phyloP scores from a whole-genome alignment of 2,888 invertebrate genomes.

The Deilephila elpenor region DNA sequence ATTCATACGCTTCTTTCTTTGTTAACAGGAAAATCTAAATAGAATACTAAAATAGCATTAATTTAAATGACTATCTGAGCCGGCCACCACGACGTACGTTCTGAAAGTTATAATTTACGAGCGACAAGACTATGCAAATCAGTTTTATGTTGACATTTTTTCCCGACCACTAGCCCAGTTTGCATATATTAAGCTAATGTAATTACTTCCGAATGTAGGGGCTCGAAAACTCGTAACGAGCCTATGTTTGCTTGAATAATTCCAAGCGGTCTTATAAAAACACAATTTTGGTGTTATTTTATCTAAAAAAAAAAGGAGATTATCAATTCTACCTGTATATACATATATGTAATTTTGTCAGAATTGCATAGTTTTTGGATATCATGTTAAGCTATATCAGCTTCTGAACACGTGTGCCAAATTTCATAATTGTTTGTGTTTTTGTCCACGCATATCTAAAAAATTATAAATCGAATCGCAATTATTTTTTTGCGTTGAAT shows the following conservation, averaged over 20 bases:
- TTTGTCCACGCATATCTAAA: too few species aligned
- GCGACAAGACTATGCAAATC: neutral
- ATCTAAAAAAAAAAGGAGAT: too few species aligned
- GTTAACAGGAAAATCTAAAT: neutral
- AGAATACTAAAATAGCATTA: neutral
- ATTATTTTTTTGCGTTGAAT: too few species aligned
- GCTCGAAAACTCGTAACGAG: neutral
- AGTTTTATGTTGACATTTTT: slow-evolving; percentile 5
- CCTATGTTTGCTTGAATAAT: neutral
- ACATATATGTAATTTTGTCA: too few species aligned
- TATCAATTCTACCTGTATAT: too few species aligned
- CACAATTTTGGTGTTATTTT: neutral
- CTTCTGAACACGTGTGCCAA: too few species aligned
- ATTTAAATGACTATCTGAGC: neutral
- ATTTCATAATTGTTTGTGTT: too few species aligned
- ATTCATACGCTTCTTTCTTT: neutral
- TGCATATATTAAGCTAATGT: neutral
- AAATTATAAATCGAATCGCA: too few species aligned
- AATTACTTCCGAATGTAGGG: neutral
- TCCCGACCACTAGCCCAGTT: neutral
- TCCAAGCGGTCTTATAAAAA: neutral
- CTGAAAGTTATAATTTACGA: neutral
- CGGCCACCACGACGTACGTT: neutral
- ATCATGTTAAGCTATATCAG: too few species aligned
- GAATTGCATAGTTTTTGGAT: too few species aligned